Base-by-base conservation (phyloP, 2,113 vertebrate genomes). In the Polypterus senegalus region DNA sequence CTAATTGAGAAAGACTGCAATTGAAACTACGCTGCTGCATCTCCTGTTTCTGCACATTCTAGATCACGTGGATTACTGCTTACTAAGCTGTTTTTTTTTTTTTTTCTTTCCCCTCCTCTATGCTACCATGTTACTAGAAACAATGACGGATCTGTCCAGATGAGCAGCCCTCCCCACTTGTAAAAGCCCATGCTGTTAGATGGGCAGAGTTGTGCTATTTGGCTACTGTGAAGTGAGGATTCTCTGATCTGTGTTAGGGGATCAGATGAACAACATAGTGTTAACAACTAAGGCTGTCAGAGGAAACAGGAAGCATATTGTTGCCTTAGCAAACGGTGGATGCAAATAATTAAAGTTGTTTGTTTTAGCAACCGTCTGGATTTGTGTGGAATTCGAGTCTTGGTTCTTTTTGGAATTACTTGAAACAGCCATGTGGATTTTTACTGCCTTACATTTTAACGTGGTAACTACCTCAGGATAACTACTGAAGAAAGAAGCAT, bases 111-210 rank as follows among this genome's bases (percentile, higher is more conserved):
- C 27, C 27, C 27, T 46, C 47, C 65, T 46, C 57, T 70, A 67
- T 66, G 3, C 59, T 79, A 61, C 55, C 49, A 3, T 67, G 57
- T 73, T 71, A 71, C 66, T 69, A 65, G 48, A 73, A 72, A 79
- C 74, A 76, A 66, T 76, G 67, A 61, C 69, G 61, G 54, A 72
- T 66, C 76, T 81, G 77, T 79, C 68, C 60, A 64, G 70, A 47
- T 82, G 75, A 76, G 65, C 75, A 53, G 67, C 61, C 57, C 60
- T 56, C 65, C 74, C 65, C 63, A 60, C 51, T 60, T 3, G 11
- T 66, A 67, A 68, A 70, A 67, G 76, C 69, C 72, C 75, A 74
- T 71, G 73, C 70, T 74, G 72, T 73, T 73, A 73, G 62, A 68
- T 69, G 54, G 67, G 69, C 47, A 69, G 67, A 45, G 45, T 6